Evolutionary conservation across 92 coral and sea anemone genomes (phyloP), one percentile per base, ranked within the genome.

Genomic region (Ricordea florida): DNA sequence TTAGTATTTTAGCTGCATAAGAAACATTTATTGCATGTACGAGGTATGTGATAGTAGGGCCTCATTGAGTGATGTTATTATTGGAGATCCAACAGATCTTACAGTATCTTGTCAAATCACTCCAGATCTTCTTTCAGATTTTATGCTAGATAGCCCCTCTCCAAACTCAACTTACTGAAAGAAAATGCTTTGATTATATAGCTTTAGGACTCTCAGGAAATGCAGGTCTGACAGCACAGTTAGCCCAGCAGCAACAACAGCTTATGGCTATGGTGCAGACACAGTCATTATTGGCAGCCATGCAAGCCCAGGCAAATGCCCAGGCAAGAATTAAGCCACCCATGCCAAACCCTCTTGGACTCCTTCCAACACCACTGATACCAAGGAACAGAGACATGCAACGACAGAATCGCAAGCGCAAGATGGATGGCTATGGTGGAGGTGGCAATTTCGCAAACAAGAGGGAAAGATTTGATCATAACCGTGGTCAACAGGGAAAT

Each of bases 191-290:
- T 20, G 4, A 55, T 55, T 9, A 27, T 40, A 9, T 65, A 70
- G 77, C 36, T 6, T 40, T 70, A 42, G 77, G 77, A 5, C 11
- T 55, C 31, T 20, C 64, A 40, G 64, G 65, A 28, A 15, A 41
- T 40, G 42, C 70, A 15, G 90, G 92, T 18, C 43, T 85, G 50
- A 79, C 79, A 48, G 89, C 93, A 5, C 97, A 90, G 85, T 47
- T 90, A 21, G 89, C 90, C 6, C 97, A 91, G 20, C 97, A 91
- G 31, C 97, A 91, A 64, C 98, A 94, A 41, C 98, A 94, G 75
- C 49, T 94, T 10, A 79, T 94, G 90, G 97, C 97, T 33, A 92
- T 94, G 97, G 90, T 94, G 18, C 98, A 94, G 62, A 94, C 98
- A 0, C 98, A 94, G 75, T 93, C 97, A 33, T 62, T 94, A 4